A percentile compares a stretch with the other conserved stretches of the same genome.
phyloP scores from a whole-genome alignment of 2,113 vertebrate genomes.

The Bungarus multicinctus region DNA sequence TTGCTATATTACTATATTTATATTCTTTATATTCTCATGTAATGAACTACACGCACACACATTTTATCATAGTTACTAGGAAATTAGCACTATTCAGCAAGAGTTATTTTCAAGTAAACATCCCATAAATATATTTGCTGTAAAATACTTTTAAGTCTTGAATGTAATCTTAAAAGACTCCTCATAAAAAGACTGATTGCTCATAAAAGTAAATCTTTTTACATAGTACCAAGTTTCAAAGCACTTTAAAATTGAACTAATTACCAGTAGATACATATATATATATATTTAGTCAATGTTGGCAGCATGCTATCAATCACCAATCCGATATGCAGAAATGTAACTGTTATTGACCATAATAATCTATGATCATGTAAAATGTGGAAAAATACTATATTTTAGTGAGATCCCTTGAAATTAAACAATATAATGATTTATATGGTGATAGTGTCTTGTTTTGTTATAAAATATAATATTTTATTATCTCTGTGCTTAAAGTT shows the following conservation, averaged over 20 bases:
- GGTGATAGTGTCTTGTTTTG: not conserved
- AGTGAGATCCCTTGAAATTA: conserved; percentile 62
- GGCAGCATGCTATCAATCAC: not conserved
- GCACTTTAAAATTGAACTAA: conserved; percentile 11
- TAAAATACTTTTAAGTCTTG: conserved; percentile 12
- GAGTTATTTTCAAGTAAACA: not conserved
- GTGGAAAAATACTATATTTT: not conserved
- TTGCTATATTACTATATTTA: not conserved
- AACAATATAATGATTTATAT: conserved; percentile 41
- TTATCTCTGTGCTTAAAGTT: conserved; percentile 12
- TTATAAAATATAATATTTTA: conserved; percentile 12
- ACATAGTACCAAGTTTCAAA: not conserved
- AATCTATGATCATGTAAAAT: not conserved
- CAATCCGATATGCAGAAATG: conserved; percentile 8
- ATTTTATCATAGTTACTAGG: not conserved
- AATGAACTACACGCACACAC: not conserved
- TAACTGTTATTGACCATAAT: not conserved
- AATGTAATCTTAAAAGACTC: not conserved
- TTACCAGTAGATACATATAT: not conserved
- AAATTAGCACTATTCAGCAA: not conserved
- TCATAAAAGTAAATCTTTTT: not conserved
- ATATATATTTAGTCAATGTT: conserved; percentile 40
- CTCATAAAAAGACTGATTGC: conserved; percentile 15
- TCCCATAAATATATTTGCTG: not conserved
- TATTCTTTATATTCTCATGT: not conserved